Evolutionary conservation across 64 coral and sea anemone species (phyloP).

Genomic region (Orbicella faveolata): DNA sequence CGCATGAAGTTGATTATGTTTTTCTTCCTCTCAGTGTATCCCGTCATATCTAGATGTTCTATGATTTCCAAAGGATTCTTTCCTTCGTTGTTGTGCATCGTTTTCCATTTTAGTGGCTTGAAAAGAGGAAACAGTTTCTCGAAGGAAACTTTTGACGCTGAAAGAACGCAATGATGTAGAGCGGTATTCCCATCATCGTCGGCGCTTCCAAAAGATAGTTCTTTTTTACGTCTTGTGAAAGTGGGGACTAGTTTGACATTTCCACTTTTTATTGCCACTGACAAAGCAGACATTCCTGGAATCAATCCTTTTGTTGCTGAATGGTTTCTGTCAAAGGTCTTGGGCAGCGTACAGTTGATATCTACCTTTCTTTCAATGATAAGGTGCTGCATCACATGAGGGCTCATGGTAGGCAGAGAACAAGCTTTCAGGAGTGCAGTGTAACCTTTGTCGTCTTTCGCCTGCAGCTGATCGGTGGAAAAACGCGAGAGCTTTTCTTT

Average conservation of each 20-base stretch:
- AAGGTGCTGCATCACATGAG: slow-evolving; percentile 39
- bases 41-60: neutral
- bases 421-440: slow-evolving; percentile 69
- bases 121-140: slow-evolving; percentile 27
- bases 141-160: slow-evolving; percentile 23
- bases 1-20: too few species aligned
- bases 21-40: too few species aligned
- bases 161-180: slow-evolving; percentile 41
- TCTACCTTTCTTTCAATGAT: slow-evolving; percentile 43
- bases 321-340: neutral
- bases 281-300: slow-evolving; percentile 44
- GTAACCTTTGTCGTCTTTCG: slow-evolving; percentile 46
- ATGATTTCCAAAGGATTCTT: slow-evolving; percentile 36
- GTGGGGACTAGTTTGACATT: slow-evolving; percentile 14
- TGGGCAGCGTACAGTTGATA: slow-evolving; percentile 49
- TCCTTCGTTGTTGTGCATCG: slow-evolving; percentile 6
- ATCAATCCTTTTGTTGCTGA: neutral
- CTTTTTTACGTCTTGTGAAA: slow-evolving; percentile 16
- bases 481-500: slow-evolving; percentile 18
- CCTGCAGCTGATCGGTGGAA: neutral
- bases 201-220: neutral
- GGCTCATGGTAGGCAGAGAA: slow-evolving; percentile 38
- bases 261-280: slow-evolving; percentile 25
- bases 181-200: slow-evolving; percentile 61
- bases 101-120: slow-evolving; percentile 23